A percentile compares a stretch with the other conserved stretches of the same genome.
Conservation (phyloP, 2,797 vertebrate genomes). For the Crypturellus tataupa region DNA sequence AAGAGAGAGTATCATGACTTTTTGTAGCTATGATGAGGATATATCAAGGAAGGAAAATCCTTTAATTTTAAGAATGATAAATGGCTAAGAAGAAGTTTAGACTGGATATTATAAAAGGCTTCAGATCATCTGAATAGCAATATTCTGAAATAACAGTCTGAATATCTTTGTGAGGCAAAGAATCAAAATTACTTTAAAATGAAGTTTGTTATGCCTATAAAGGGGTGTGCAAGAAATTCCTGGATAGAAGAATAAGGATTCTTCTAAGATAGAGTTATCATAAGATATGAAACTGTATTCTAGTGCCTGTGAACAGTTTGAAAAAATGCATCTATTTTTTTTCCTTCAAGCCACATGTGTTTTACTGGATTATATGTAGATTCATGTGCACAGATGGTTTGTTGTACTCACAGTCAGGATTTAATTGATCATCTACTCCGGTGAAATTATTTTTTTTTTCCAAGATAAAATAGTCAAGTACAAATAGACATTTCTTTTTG, state of each 20-base stretch:
- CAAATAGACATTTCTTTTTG: neutral
- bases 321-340: neutral
- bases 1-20: neutral
- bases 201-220: neutral
- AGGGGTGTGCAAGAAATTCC: neutral
- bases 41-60: neutral
- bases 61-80: constrained; percentile 7
- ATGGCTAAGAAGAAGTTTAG: neutral
- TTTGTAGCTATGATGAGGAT: neutral
- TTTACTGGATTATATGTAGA: neutral
- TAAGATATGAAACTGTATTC: neutral
- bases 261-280: too few relatives aligned
- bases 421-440: neutral
- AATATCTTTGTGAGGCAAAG: neutral
- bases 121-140: neutral
- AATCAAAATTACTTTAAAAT: neutral
- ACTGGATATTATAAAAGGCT: neutral
- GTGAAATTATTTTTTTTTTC: neutral
- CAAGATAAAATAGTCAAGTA: neutral
- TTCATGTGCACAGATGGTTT: neutral
- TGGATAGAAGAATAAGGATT: neutral
- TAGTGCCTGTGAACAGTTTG: neutral
- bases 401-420: neutral
- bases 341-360: neutral
- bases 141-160: neutral